A percentile compares a stretch with the other conserved stretches of the same genome.
phyloP scores from a whole-genome alignment of 1,140 invertebrate genomes.

The Magallana gigas region DNA sequence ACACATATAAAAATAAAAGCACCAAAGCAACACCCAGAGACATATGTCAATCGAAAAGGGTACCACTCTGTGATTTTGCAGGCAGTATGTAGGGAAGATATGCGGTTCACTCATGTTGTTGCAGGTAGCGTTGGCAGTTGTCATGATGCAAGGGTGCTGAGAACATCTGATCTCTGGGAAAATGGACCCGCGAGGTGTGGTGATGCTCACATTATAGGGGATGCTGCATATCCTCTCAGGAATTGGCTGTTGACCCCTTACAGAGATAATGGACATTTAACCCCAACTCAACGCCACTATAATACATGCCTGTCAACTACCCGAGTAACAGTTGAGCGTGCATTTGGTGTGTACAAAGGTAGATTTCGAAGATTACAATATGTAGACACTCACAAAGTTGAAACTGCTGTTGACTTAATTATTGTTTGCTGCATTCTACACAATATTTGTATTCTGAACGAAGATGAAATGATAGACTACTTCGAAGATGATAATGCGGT shows the following conservation, averaged over 20 bases:
- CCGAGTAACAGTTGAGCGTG: conserved; percentile 71
- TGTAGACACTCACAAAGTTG: conserved; percentile 65
- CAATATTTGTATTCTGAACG: conserved; percentile 69
- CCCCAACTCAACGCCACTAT: conserved; percentile 63
- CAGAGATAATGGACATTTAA: conserved; percentile 62
- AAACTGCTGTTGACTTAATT: conserved; percentile 62
- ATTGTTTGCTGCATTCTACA: conserved; percentile 73
- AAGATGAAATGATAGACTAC: conserved; percentile 42
- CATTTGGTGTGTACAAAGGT: conserved; percentile 59
- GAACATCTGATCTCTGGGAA: conserved; percentile 59
- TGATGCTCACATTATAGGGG: conserved; percentile 53
- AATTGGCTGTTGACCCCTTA: conserved; percentile 56
- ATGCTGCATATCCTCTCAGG: conserved; percentile 54
- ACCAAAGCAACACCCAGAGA: conserved; percentile 54
- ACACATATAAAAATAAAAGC: conserved; percentile 46
- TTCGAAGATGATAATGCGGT: conserved; percentile 34
- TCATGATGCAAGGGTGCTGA: conserved; percentile 56
- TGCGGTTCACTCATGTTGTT: conserved; percentile 51
- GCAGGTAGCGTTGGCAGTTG: conserved; percentile 48
- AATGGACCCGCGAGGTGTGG: conserved; percentile 32
- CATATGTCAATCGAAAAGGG: conserved; percentile 58
- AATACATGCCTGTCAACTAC: conserved; percentile 64
- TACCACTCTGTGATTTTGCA: conserved; percentile 44
- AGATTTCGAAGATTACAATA: conserved; percentile 54
- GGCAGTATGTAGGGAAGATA: conserved; percentile 48